Percentiles rank a stretch among this genome's conserved stretches.
Conservation (phyloP, 2,797 vertebrate genomes). For the Dryobates pubescens region DNA sequence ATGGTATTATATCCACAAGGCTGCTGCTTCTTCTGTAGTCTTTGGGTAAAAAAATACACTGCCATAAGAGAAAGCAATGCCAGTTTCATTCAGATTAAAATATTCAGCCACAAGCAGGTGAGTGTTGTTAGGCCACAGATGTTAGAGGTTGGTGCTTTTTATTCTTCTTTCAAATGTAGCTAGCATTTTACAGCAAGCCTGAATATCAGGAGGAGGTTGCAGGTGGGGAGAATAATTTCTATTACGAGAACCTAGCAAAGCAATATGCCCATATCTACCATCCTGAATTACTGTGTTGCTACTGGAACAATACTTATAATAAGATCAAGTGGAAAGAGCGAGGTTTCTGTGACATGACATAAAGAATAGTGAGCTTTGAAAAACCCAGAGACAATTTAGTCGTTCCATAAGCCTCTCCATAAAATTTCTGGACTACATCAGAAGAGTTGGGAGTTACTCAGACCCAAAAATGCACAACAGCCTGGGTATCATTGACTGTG, state of each 20-base stretch:
- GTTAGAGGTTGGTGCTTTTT: fast-evolving
- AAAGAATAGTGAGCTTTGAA: not conserved
- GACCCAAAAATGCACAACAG: not conserved
- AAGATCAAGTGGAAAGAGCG: not conserved
- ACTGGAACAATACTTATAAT: not conserved
- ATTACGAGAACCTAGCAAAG: not conserved
- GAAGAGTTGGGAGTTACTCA: not conserved
- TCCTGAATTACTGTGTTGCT: not conserved
- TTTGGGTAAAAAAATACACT: not conserved
- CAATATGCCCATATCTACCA: not conserved
- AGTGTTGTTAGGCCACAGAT: not conserved
- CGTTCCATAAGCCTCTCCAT: not conserved
- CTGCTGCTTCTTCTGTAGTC: not conserved
- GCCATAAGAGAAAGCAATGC: not conserved
- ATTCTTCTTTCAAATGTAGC: not conserved
- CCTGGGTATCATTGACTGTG: not conserved
- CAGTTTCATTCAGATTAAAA: not conserved
- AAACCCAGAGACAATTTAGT: not conserved
- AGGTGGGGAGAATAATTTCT: not conserved
- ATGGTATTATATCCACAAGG: not conserved
- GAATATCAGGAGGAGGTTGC: not conserved
- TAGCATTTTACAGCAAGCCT: not conserved
- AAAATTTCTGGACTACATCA: not conserved
- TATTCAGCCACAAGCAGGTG: not conserved
- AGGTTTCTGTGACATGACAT: not conserved